Conservation (phyloP, 2,797 vertebrate genomes). For the Galago senegalensis region DNA sequence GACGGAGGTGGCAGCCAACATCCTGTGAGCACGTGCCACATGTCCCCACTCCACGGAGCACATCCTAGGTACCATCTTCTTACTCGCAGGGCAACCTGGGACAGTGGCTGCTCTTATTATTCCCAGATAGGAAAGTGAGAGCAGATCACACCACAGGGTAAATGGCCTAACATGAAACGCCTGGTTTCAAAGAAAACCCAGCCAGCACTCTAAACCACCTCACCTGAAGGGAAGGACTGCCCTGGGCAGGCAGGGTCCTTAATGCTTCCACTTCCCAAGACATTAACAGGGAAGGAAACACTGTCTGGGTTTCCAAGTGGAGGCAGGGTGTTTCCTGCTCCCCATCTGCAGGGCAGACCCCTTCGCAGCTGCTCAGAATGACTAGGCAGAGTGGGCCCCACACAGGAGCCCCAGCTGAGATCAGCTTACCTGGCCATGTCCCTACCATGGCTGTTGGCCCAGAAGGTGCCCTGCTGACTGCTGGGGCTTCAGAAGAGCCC, state of each 20-base stretch:
- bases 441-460: neutral
- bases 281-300: neutral
- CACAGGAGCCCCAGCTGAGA: neutral
- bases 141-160: neutral
- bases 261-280: accelerated
- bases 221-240: accelerated
- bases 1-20: accelerated
- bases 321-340: neutral
- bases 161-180: neutral
- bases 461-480: neutral
- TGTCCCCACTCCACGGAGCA: neutral
- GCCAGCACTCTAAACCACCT: accelerated
- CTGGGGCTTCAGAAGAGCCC: neutral
- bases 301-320: neutral
- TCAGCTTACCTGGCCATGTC: neutral
- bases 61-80: accelerated
- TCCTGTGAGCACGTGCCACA: accelerated
- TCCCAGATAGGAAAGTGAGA: neutral
- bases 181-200: neutral
- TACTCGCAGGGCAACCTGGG: neutral
- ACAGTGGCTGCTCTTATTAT: neutral
- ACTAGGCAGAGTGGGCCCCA: neutral
- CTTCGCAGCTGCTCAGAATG: neutral
- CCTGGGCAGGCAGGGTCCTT: neutral
- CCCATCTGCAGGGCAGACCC: neutral